Evolutionary conservation across 2,797 vertebrate genomes (phyloP).

Genomic region (Lates japonicus): DNA sequence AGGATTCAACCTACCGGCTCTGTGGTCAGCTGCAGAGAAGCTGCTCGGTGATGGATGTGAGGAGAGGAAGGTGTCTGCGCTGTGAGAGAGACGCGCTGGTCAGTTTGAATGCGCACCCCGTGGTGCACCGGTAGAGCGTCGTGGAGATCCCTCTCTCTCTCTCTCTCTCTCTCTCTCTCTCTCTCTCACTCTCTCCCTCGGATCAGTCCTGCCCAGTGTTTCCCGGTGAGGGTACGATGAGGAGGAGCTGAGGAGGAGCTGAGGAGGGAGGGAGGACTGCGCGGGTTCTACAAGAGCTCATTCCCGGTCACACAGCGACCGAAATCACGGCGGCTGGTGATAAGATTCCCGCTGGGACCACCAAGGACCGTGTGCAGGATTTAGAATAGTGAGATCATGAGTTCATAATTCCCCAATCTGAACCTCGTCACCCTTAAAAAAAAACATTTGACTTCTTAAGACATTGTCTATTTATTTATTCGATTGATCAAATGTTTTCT

Average conservation of each 20-base stretch:
- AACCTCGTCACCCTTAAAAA: not conserved
- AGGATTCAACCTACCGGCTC: slow-evolving; percentile 49
- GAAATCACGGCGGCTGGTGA: not conserved
- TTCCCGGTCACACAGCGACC: not conserved
- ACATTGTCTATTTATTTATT: no score
- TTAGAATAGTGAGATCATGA: not conserved
- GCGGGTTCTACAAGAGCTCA: slow-evolving; percentile 7
- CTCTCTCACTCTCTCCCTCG: slow-evolving; percentile 29
- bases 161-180: slow-evolving; percentile 38
- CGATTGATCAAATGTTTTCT: no score
- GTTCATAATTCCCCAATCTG: not conserved
- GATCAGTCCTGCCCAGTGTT: slow-evolving; percentile 37
- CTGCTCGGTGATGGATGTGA: slow-evolving; percentile 14
- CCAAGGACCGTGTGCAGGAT: not conserved
- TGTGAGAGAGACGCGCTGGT: slow-evolving; percentile 68
- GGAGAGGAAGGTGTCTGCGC: slow-evolving; percentile 28
- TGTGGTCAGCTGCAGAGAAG: slow-evolving; percentile 16
- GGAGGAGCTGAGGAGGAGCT: slow-evolving; percentile 12
- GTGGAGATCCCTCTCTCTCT: slow-evolving; percentile 21
- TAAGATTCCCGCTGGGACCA: not conserved
- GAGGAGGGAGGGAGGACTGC: slow-evolving; percentile 6
- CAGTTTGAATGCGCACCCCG: slow-evolving; percentile 77
- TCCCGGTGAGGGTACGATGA: slow-evolving; percentile 24
- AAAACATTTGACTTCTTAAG: not conserved
- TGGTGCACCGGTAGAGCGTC: slow-evolving; percentile 54